phyloP scores from a whole-genome alignment of 2,797 vertebrate genomes.

The Danio albolineatus region DNA sequence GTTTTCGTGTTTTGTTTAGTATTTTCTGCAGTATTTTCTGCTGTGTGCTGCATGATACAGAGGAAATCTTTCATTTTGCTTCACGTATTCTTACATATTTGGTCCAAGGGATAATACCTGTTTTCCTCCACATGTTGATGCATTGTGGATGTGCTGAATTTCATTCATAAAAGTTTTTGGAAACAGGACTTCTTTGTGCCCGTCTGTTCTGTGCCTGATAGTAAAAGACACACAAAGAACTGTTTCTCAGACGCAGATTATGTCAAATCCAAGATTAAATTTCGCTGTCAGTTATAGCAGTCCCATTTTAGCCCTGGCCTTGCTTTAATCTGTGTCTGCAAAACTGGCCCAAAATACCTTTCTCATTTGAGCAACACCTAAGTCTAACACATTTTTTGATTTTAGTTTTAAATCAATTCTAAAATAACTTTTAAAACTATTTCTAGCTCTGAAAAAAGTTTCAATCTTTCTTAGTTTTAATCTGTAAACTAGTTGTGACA shows the following conservation, averaged over 20 bases:
- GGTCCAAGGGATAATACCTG: not conserved
- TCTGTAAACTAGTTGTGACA: no score
- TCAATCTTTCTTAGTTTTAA: no score
- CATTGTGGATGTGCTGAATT: not conserved
- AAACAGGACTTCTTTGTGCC: not conserved
- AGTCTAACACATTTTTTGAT: not conserved
- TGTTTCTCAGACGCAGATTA: conserved; percentile 15
- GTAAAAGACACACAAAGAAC: not conserved
- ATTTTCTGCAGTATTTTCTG: not conserved
- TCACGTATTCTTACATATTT: not conserved
- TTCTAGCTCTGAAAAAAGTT: no score
- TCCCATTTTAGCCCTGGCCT: not conserved
- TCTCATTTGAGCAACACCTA: not conserved
- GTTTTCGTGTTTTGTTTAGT: not conserved
- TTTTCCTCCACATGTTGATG: conserved; percentile 3
- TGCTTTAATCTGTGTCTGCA: conserved; percentile 8
- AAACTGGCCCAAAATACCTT: not conserved
- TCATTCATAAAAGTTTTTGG: conserved; percentile 10
- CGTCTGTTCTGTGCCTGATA: conserved; percentile 8
- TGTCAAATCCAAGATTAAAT: conserved; percentile 24
- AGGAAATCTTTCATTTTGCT: not conserved
- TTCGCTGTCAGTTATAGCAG: conserved; percentile 11
- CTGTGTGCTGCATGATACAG: not conserved
- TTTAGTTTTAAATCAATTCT: no score
- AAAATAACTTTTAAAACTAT: no score